Percentiles rank a stretch among this genome's conserved stretches.
Conservation (phyloP, 2,113 vertebrate genomes). For the Diadophis punctatus region DNA sequence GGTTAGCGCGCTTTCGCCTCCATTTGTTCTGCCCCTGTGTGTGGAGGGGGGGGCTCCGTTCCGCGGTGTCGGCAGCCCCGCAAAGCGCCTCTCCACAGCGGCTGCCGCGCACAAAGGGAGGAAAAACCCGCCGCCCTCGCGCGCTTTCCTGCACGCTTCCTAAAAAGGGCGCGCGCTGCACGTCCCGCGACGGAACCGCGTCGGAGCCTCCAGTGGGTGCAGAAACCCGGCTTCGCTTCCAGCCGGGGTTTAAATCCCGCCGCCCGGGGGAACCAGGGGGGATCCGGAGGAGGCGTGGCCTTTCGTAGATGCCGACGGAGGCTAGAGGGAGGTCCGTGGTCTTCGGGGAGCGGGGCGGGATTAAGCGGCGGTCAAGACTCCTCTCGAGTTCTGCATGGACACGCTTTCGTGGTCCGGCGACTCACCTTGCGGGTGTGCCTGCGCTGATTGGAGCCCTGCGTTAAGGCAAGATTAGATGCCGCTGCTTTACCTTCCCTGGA, state of each 20-base stretch:
- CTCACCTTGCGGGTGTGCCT: constrained; percentile 57
- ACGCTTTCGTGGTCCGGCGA: constrained; percentile 54
- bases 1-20: constrained; percentile 33
- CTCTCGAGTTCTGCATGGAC: constrained; percentile 36
- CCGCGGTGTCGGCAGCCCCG: not conserved
- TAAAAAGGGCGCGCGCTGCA: constrained; percentile 40
- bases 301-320: constrained; percentile 8
- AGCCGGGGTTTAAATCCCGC: not conserved
- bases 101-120: constrained; percentile 43
- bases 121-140: not conserved
- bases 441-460: constrained; percentile 54
- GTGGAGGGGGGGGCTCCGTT: not conserved
- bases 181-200: constrained; percentile 23
- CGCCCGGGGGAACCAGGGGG: not conserved
- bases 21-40: not conserved
- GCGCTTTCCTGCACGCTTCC: constrained; percentile 25
- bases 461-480: constrained; percentile 17
- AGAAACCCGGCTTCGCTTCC: too few relatives aligned
- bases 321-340: constrained; percentile 8
- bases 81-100: constrained; percentile 14
- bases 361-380: constrained; percentile 6
- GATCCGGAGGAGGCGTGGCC: constrained; percentile 20
- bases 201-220: not conserved
- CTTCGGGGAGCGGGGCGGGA: constrained; percentile 12
- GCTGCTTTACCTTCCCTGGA: constrained; percentile 25